Evolutionary conservation across 1,140 invertebrate species (phyloP).

Genomic region (Euura saliciscinereae): DNA sequence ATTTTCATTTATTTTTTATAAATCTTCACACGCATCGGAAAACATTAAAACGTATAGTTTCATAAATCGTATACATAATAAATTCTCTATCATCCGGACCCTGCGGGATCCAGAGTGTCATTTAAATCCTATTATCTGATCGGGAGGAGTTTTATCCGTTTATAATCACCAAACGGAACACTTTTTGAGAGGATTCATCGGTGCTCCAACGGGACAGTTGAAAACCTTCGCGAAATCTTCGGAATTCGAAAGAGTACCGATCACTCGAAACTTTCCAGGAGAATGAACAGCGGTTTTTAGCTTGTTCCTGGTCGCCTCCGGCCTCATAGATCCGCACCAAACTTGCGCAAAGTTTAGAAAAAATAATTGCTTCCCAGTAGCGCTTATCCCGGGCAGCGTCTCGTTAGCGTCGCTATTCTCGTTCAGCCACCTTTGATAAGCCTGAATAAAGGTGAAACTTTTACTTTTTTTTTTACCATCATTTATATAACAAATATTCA

Average conservation of each 20-base stretch:
- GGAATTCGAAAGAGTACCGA: conserved; percentile 84
- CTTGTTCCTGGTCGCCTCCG: conserved; percentile 81
- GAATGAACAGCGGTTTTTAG: conserved; percentile 84
- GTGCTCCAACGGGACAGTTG: conserved; percentile 69
- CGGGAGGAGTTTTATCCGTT: too few relatives aligned
- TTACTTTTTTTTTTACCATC: too few relatives aligned
- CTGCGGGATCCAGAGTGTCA: too few relatives aligned
- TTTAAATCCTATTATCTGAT: too few relatives aligned
- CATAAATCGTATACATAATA: too few relatives aligned
- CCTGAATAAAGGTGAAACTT: conserved; percentile 47
- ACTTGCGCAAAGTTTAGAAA: conserved; percentile 88
- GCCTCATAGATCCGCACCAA: conserved; percentile 87
- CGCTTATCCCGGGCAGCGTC: conserved; percentile 73
- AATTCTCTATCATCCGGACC: too few relatives aligned
- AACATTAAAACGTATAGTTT: too few relatives aligned
- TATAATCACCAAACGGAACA: conserved; percentile 82
- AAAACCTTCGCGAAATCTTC: conserved; percentile 77
- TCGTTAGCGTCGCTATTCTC: conserved; percentile 62
- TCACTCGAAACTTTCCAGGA: conserved; percentile 77
- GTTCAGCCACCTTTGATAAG: conserved; percentile 68
- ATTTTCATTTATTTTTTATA: too few relatives aligned
- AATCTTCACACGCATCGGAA: too few relatives aligned
- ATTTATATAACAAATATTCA: too few relatives aligned
- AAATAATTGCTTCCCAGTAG: conserved; percentile 78
- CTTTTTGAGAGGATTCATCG: conserved; percentile 83